Conservation (phyloP, 53 echinoderm and acorn worm species). For the Actinopyga echinites region DNA sequence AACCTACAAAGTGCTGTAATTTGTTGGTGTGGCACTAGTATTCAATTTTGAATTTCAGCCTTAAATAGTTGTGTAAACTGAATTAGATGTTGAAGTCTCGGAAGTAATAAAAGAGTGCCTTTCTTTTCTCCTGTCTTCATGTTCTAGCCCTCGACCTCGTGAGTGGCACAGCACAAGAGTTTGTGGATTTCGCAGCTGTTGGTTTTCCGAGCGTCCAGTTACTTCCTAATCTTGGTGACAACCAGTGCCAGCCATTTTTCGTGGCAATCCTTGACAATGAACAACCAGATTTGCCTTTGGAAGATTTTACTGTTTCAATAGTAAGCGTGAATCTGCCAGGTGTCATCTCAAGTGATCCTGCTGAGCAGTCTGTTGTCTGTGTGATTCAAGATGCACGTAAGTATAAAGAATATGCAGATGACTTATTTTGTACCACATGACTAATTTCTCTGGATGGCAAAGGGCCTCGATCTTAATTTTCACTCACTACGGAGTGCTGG, state of each 20-base stretch:
- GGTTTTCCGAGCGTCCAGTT: background rate
- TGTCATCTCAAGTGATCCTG: background rate
- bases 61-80: too few relatives aligned
- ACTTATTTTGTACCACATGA: too few relatives aligned
- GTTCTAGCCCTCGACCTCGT: background rate
- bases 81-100: too few relatives aligned
- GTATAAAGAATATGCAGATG: background rate
- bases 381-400: background rate
- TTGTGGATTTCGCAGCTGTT: background rate
- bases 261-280: background rate
- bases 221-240: background rate
- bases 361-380: background rate
- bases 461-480: too few relatives aligned
- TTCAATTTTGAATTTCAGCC: too few relatives aligned
- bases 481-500: too few relatives aligned
- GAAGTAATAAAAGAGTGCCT: background rate
- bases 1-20: too few relatives aligned
- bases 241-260: background rate
- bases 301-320: constrained; percentile 14
- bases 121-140: background rate
- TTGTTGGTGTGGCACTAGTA: too few relatives aligned
- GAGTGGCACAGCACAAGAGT: background rate
- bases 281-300: background rate
- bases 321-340: background rate
- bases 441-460: too few relatives aligned